Percentiles rank a stretch among this genome's conserved stretches.
Conservation (phyloP, 2,113 vertebrate genomes). For the Bambusicola thoracicus region DNA sequence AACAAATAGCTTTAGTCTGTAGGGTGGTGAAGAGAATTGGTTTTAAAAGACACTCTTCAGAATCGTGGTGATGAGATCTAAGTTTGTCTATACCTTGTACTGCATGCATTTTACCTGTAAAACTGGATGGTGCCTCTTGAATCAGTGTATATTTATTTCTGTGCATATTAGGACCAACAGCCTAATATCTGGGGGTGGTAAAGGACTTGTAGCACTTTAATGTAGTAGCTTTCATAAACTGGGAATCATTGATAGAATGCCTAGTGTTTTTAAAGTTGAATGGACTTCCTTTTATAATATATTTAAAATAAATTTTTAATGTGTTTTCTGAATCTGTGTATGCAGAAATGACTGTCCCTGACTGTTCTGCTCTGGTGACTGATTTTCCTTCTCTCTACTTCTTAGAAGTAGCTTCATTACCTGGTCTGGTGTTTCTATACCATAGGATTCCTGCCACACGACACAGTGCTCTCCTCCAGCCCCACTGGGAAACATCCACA, state of each 20-base stretch:
- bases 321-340: constrained; percentile 71
- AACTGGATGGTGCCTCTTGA: constrained; percentile 68
- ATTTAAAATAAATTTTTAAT: constrained; percentile 77
- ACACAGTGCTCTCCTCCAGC: background rate
- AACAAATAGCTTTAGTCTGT: constrained; percentile 29
- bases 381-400: background rate
- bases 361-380: background rate
- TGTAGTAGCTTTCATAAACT: constrained; percentile 66
- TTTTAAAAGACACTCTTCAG: constrained; percentile 24
- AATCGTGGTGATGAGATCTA: constrained; percentile 24
- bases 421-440: background rate
- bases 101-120: constrained; percentile 62
- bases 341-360: background rate
- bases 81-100: constrained; percentile 25
- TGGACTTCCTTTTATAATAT: constrained; percentile 73
- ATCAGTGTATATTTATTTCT: constrained; percentile 60
- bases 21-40: constrained; percentile 27
- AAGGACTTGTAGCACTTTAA: constrained; percentile 76
- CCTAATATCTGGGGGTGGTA: constrained; percentile 57
- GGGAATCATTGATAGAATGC: constrained; percentile 57
- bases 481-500: background rate
- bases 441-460: background rate
- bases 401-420: background rate
- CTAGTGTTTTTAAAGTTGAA: constrained; percentile 73
- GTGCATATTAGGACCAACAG: constrained; percentile 61